These are phyloP conservation scores for Lathronympha strigana DNA, from an alignment of 2,888 invertebrate species.

Conservation along the genomic window DNA sequence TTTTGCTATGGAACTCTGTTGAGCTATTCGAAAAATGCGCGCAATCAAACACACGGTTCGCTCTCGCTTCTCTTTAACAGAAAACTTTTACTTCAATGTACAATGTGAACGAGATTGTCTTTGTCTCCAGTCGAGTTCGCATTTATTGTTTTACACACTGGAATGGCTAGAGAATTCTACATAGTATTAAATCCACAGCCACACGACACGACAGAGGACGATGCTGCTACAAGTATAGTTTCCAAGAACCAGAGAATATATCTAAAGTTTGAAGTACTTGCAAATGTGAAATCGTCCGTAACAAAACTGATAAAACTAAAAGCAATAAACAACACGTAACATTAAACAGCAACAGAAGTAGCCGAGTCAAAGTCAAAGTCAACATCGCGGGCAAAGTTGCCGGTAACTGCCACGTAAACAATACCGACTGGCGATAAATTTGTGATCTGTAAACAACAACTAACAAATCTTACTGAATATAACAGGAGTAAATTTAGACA, in stretches of 20 bases:
- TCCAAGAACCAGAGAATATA: slow-evolving; percentile 11
- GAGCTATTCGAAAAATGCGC: slow-evolving; percentile 29
- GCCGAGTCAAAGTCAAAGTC: slow-evolving; percentile 38
- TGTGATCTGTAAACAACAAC: slow-evolving; percentile 17
- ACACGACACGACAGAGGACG: background rate
- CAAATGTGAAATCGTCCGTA: slow-evolving; percentile 23
- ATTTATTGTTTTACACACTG: background rate
- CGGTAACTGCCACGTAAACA: slow-evolving; percentile 31
- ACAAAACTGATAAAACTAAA: slow-evolving; percentile 30
- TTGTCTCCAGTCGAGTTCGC: slow-evolving; percentile 22
- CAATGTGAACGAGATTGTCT: slow-evolving; percentile 7
- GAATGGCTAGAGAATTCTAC: background rate
- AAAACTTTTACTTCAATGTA: slow-evolving; percentile 32
- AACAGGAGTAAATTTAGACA: slow-evolving; percentile 5
- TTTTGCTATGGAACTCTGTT: slow-evolving; percentile 15
- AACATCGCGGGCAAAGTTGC: slow-evolving; percentile 35
- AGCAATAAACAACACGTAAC: slow-evolving; percentile 26
- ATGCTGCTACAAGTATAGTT: background rate
- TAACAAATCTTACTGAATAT: slow-evolving; percentile 12
- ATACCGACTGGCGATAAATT: slow-evolving; percentile 28
- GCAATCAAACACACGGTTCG: slow-evolving; percentile 38
- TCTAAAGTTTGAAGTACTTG: slow-evolving; percentile 26
- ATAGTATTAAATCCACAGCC: background rate
- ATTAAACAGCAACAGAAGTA: slow-evolving; percentile 37
- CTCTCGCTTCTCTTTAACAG: slow-evolving; percentile 28